Conservation (phyloP, 2,888 invertebrate species). For the Hedychridium roseum region DNA sequence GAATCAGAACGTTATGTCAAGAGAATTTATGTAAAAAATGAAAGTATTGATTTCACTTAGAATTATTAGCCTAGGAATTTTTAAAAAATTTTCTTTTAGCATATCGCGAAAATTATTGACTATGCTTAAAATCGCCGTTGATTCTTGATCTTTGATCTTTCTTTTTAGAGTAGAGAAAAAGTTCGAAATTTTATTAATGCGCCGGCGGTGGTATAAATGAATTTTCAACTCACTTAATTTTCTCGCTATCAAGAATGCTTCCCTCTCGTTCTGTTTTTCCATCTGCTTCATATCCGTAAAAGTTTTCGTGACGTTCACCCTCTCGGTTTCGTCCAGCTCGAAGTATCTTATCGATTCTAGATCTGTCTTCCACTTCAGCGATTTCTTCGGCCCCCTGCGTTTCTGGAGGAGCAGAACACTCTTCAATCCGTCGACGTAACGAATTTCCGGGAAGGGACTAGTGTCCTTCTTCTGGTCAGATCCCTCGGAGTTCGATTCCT, state of each 20-base stretch:
- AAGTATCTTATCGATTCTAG: conserved; percentile 88
- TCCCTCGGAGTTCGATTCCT: conserved; percentile 39
- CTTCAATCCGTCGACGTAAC: conserved; percentile 70
- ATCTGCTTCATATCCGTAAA: conserved; percentile 92
- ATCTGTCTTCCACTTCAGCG: conserved; percentile 84
- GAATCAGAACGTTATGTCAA: too few species aligned
- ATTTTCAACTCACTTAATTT: conserved; percentile 69
- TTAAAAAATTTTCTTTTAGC: too few species aligned
- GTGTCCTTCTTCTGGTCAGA: conserved; percentile 35
- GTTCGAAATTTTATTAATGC: too few species aligned
- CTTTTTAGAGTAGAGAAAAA: too few species aligned
- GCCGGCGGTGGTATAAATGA: background rate
- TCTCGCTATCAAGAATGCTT: conserved; percentile 80
- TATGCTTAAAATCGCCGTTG: too few species aligned
- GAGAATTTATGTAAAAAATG: too few species aligned
- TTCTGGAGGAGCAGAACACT: conserved; percentile 80
- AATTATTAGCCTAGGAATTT: too few species aligned
- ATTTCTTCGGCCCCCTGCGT: conserved; percentile 81
- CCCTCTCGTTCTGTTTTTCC: conserved; percentile 86
- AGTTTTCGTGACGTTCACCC: conserved; percentile 91
- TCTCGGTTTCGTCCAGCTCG: conserved; percentile 94
- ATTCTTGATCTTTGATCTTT: too few species aligned
- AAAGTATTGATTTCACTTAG: too few species aligned
- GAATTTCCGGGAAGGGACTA: conserved; percentile 37
- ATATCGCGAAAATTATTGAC: too few species aligned